These are phyloP conservation scores for Syndactyla subalaris DNA, from an alignment of 2,797 vertebrate species.

Conservation along the genomic window DNA sequence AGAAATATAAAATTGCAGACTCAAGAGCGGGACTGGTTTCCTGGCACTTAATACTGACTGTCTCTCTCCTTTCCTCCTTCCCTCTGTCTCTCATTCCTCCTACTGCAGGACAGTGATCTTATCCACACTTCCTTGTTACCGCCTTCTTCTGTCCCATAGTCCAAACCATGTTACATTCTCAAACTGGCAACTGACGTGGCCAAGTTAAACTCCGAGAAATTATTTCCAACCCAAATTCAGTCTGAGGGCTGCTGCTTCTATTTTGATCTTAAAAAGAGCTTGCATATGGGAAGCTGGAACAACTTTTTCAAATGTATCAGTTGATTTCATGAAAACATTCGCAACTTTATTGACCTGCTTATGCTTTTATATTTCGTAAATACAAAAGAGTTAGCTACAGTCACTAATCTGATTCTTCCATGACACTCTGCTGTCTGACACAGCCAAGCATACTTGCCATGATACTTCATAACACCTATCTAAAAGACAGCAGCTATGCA, in stretches of 20 bases:
- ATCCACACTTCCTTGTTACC: background rate
- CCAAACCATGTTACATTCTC: background rate
- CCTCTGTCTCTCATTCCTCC: background rate
- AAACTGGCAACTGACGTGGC: background rate
- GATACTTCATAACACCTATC: background rate
- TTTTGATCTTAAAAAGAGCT: background rate
- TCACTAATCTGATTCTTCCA: background rate
- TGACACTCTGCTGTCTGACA: background rate
- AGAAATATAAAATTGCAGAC: background rate
- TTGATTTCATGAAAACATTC: background rate
- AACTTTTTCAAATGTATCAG: background rate
- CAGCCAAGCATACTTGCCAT: background rate
- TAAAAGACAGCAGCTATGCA: background rate
- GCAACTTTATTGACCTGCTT: background rate
- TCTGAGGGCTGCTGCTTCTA: background rate
- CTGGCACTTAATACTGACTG: background rate
- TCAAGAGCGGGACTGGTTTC: background rate
- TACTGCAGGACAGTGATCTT: background rate
- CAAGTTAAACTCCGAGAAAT: background rate
- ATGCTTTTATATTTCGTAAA: background rate
- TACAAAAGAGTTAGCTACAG: background rate
- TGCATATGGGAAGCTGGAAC: background rate
- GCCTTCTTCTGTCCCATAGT: background rate
- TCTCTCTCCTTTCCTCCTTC: background rate
- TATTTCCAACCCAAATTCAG: background rate